Evolutionary conservation across 1,140 invertebrate species (phyloP).

Genomic region (Oreohelix idahoensis): DNA sequence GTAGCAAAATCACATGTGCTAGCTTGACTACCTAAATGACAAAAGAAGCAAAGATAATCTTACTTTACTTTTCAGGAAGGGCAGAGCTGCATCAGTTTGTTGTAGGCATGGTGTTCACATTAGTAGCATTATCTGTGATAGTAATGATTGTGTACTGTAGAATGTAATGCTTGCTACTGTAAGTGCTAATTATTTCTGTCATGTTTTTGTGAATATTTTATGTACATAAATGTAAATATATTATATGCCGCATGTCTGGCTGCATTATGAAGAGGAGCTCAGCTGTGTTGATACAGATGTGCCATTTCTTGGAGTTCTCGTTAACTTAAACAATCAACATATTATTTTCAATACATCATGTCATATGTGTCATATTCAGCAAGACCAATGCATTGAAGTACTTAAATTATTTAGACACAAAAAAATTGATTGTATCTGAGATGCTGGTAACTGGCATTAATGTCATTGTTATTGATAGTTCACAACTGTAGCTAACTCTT

Average conservation of each 20-base stretch:
- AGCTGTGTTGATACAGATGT: no score
- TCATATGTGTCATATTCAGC: no score
- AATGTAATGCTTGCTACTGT: background rate
- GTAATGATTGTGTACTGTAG: background rate
- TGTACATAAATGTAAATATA: background rate
- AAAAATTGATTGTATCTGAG: background rate
- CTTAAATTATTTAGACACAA: background rate
- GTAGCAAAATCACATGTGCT: background rate
- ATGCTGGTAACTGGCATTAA: background rate
- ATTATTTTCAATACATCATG: no score
- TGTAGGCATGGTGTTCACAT: conserved; percentile 12
- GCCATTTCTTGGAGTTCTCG: no score
- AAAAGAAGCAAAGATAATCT: background rate
- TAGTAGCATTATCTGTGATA: background rate
- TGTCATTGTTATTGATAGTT: background rate
- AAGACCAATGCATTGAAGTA: background rate
- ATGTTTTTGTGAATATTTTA: background rate
- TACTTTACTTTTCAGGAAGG: background rate
- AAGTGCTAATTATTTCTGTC: background rate
- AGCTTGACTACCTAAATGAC: background rate
- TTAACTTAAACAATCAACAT: no score
- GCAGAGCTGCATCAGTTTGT: background rate
- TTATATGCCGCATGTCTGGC: background rate
- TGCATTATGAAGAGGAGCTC: no score
- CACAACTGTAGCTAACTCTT: background rate